Percentiles rank a stretch among this genome's conserved stretches.
phyloP scores from a whole-genome alignment of 2,888 invertebrate species.

The Abrostola triplasia region DNA sequence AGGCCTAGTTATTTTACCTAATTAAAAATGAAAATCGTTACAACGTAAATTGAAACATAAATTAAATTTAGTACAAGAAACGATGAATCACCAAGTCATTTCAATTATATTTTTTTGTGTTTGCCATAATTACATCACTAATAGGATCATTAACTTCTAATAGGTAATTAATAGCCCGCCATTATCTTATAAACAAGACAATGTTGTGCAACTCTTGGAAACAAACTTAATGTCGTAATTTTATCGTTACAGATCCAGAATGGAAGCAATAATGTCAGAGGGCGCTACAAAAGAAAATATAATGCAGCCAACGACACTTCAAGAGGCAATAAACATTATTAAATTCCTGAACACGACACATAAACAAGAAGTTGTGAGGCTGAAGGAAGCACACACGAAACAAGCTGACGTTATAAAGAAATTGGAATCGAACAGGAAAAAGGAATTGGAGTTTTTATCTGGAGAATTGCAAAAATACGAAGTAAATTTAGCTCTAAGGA shows the following conservation, averaged over 20 bases:
- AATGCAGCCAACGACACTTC: constrained; percentile 78
- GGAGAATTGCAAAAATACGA: constrained; percentile 83
- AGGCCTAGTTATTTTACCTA: neutral
- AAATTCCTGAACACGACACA: constrained; percentile 83
- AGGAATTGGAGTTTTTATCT: constrained; percentile 82
- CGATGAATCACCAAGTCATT: constrained; percentile 6
- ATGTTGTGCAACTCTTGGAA: constrained; percentile 16
- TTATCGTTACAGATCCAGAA: constrained; percentile 70
- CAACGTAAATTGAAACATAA: constrained; percentile 10
- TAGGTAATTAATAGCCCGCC: constrained; percentile 25
- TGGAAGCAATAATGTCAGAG: constrained; percentile 66
- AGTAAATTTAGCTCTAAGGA: constrained; percentile 78
- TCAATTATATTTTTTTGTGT: constrained; percentile 16
- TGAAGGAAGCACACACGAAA: constrained; percentile 77
- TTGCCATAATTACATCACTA: constrained; percentile 18
- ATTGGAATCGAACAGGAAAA: constrained; percentile 80
- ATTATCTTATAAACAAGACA: neutral
- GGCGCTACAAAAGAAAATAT: constrained; percentile 71
- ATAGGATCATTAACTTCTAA: constrained; percentile 22
- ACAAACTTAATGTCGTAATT: constrained; percentile 44
- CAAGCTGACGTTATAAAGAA: constrained; percentile 80
- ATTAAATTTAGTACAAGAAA: constrained; percentile 9
- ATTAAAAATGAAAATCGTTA: neutral
- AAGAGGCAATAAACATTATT: constrained; percentile 84
- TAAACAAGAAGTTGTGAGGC: constrained; percentile 80